These are phyloP conservation scores for Macrophya annulata DNA, from an alignment of 2,888 invertebrate species.

Conservation along the genomic window DNA sequence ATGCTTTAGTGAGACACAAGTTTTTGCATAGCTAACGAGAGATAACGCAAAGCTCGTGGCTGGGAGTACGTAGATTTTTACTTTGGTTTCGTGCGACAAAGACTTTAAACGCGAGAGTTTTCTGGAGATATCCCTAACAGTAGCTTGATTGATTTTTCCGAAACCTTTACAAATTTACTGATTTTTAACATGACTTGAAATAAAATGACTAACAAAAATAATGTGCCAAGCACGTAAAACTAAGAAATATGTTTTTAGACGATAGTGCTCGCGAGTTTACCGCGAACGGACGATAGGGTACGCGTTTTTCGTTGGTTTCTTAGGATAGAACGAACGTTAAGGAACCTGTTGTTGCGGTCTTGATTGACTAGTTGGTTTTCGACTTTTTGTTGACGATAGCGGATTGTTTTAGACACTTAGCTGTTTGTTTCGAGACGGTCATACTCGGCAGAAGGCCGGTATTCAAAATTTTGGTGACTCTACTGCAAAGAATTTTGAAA, in stretches of 20 bases:
- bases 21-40: neutral
- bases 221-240: neutral
- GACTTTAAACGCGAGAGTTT: neutral
- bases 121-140: neutral
- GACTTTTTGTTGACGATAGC: too few relatives aligned
- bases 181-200: neutral
- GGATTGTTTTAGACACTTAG: too few relatives aligned
- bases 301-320: neutral
- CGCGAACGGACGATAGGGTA: neutral
- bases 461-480: too few relatives aligned
- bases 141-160: neutral
- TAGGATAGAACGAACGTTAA: neutral
- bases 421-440: too few relatives aligned
- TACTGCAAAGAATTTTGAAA: too few relatives aligned
- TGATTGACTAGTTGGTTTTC: too few relatives aligned
- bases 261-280: neutral
- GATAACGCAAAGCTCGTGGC: neutral
- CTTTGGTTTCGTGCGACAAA: neutral
- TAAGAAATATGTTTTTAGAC: neutral
- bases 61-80: neutral
- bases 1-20: neutral
- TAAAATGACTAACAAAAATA: neutral
- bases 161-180: neutral
- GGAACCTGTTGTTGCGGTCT: neutral
- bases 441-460: too few relatives aligned